Base-by-base conservation (phyloP, 1,140 invertebrate species). In the Papilio machaon region DNA sequence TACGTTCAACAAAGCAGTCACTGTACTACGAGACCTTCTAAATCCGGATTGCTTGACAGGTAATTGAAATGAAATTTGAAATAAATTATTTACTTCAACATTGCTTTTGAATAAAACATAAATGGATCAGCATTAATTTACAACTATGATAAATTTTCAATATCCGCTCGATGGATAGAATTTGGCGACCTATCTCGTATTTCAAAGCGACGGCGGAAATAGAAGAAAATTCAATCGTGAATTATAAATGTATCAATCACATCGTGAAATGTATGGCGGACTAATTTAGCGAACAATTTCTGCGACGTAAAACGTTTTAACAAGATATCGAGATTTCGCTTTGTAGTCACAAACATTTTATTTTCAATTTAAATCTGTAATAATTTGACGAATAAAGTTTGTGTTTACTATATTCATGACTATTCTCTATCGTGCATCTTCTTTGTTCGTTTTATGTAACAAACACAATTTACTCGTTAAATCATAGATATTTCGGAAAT, bases 91-190 rank as follows among this genome's bases (percentile, higher is more conserved):
- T 43, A 70, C 64, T 70, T 70, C 15, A 15, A 70, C 30, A 38
- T 70, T 70, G 30, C 64, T 35, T 23, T 70, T 70, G 64, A 70
- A 70, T 70, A 70, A 70, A 70, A 70, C 13, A 38, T 38, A 3
- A 35, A 35, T 38, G 23, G 64, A 70, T 35, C 64, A 70, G 30
- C 35, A 70, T 70, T 70, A 70, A 70, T 70, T 70, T 70, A 70
- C 64, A 70, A 70, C 64, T 70, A 70, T 70, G 23, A 70, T 70
- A 70, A 70, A 70, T 70, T 70, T 70, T 70, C 64, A 70, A 70
- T 70, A 70, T 70, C 64, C 64, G 64, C 5, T 70, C 30, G 30
- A 70, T 70, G 30, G 30, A 70, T 70, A 70, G 30, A 70, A 70
- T 70, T 70, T 70, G 30, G 23, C 64, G 64, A 35, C 64, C 23